Evolutionary conservation across 2,888 invertebrate genomes (phyloP), one percentile per base, ranked within the genome.

Genomic region (Drosophila suboccidentalis): DNA sequence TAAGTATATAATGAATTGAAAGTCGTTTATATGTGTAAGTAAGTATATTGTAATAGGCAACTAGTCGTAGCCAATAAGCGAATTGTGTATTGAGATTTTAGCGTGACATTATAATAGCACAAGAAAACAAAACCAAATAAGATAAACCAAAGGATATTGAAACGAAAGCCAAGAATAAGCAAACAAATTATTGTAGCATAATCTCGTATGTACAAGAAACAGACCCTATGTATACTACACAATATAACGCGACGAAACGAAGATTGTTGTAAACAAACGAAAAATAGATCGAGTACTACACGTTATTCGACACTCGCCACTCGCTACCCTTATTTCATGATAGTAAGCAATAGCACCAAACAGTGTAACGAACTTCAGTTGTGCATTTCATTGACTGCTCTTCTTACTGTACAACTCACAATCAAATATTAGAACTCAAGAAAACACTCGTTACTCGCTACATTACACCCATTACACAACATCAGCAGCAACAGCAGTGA

Each of bases 61-160:
- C 84, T 87, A 81, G 75, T 84, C 82, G 43, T 87, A 80, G 84
- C 22, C 60, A 62, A 46, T 83, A 83, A 87, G 82, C 58, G 38
- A 84, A 82, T 75, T 82, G 79, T 84, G 82, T 78, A 87, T 84
- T 75, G 78, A 84, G 78, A 84, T 87, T 84, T 84, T 87, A 84
- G 82, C 80, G 75, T 71, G 71, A 61, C 75, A 82, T 71, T 71
- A 64, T 51, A 64, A 43, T 46, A 62, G 43, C 46, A 32, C 32
- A 43, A 36, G 57, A 46, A 34, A 39, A 49, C 13, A 11, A 36
- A 47, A 15, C 19, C 36, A 15, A 55, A n/a, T n/a, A 63, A 38
- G 17, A 51, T 10, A 53, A 53, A 41, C 9, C 32, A 50, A 47
- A 47, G 15, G 26, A 29, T 32, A 32, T 36, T 6, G 50, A 50